Base-by-base conservation (phyloP, 1,140 invertebrate genomes). In the Drosophila serrata region DNA sequence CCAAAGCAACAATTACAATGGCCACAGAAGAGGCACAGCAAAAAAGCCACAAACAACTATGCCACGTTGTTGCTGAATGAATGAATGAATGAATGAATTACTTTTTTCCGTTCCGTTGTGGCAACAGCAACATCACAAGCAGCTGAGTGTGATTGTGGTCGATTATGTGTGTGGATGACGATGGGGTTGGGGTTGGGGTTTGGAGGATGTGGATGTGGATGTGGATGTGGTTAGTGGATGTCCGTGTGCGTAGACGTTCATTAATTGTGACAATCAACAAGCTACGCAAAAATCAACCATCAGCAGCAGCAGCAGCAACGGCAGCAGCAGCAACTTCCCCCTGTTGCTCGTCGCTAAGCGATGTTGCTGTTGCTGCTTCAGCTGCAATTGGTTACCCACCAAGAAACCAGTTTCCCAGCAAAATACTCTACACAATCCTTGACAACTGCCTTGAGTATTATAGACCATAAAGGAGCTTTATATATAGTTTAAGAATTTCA, bases 201-300 rank as follows among this genome's bases (percentile, higher is more conserved):
- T 61, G 55, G 75, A 27, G 67, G 42, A 45, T 64, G 58, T 17
- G 61, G 58, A 49, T 69, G 80, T 49, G 69, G 51, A 55, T 79
- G 82, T 79, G 82, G 75, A 76, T 87, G 84, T 85, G 85, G 85
- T 85, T 84, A 65, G 81, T 85, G 85, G 68, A 84, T 88, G 84
- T 77, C 84, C 84, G 85, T 90, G 74, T 90, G 85, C 85, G 85
- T 90, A 90, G 82, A 79, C 85, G 85, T 85, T 88, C 85, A 88
- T 88, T 88, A 88, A 88, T 88, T 88, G 84, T 88, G 85, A 90
- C 85, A 81, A 88, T 88, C 85, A 88, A 88, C 84, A 85, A 88
- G 84, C 84, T 88, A 90, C 84, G 82, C 84, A 87, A 87, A 88
- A 87, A 79, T 68, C 76, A 82, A 57, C 63, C 46, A 48, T 42